Evolutionary conservation across 2,797 vertebrate genomes (phyloP).

Genomic region (Semotilus atromaculatus): DNA sequence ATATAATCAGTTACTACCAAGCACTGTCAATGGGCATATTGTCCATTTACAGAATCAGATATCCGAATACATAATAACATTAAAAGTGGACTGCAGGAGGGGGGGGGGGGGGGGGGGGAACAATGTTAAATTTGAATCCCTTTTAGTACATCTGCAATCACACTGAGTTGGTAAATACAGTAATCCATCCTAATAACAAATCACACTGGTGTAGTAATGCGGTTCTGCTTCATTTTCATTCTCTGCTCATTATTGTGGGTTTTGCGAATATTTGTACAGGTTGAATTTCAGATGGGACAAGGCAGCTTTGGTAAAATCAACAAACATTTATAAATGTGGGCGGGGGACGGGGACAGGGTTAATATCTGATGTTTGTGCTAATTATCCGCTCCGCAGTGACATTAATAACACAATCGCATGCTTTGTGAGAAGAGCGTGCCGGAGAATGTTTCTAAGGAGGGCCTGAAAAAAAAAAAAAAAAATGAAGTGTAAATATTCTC

Average conservation of each 20-base stretch:
- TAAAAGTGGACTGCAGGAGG: neutral
- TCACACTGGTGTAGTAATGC: neutral
- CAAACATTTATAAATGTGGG: conserved; percentile 29
- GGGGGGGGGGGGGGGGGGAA: no score
- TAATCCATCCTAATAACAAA: neutral
- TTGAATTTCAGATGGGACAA: neutral
- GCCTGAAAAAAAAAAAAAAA: conserved; percentile 56
- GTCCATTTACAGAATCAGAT: no score
- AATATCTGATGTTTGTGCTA: conserved; percentile 42
- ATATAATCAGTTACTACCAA: neutral
- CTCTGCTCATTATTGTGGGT: neutral
- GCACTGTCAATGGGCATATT: neutral
- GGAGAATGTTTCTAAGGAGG: conserved; percentile 65
- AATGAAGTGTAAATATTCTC: conserved; percentile 70
- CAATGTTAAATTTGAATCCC: no score
- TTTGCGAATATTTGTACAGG: neutral
- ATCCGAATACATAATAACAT: neutral
- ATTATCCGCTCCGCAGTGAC: conserved; percentile 45
- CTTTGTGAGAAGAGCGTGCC: conserved; percentile 59
- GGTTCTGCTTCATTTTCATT: neutral
- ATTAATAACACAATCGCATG: conserved; percentile 71
- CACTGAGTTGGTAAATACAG: neutral
- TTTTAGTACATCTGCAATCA: neutral
- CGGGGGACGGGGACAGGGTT: neutral
- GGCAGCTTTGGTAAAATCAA: conserved; percentile 17